Conservation (phyloP, 2,113 vertebrate species). For the Chaenogobius annularis region DNA sequence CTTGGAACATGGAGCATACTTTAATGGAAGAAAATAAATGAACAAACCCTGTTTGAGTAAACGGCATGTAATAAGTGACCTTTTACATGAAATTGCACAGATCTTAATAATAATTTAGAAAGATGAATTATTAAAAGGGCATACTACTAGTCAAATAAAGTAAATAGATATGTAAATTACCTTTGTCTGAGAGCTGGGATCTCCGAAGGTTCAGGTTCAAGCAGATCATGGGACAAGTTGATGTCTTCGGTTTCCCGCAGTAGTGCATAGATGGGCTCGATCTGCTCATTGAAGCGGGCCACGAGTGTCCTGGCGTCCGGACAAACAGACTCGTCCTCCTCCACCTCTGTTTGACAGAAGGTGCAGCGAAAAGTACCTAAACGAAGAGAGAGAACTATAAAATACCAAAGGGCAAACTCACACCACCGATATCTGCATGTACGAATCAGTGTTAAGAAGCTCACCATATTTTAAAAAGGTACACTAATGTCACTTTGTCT, state of each 20-base stretch:
- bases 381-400: neutral
- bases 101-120: neutral
- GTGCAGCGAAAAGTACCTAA: slow-evolving; percentile 94
- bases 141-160: neutral
- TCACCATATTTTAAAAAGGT: too few relatives aligned
- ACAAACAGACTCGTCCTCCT: slow-evolving; percentile 93
- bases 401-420: neutral
- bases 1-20: neutral
- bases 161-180: slow-evolving; percentile 64
- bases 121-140: neutral
- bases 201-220: slow-evolving; percentile 94
- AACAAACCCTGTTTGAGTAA: neutral
- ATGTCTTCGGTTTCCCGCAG: slow-evolving; percentile 93
- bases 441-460: too few relatives aligned
- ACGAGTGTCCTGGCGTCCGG: slow-evolving; percentile 94
- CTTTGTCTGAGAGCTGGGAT: slow-evolving; percentile 96
- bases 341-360: slow-evolving; percentile 95
- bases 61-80: neutral
- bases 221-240: slow-evolving; percentile 90
- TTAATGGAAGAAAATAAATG: neutral
- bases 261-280: slow-evolving; percentile 94
- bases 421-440: too few relatives aligned
- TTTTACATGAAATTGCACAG: neutral
- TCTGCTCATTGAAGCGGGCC: slow-evolving; percentile 97
- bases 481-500: too few relatives aligned